Conservation (phyloP, 2,888 invertebrate species). For the Pachymerium ferrugineum region DNA sequence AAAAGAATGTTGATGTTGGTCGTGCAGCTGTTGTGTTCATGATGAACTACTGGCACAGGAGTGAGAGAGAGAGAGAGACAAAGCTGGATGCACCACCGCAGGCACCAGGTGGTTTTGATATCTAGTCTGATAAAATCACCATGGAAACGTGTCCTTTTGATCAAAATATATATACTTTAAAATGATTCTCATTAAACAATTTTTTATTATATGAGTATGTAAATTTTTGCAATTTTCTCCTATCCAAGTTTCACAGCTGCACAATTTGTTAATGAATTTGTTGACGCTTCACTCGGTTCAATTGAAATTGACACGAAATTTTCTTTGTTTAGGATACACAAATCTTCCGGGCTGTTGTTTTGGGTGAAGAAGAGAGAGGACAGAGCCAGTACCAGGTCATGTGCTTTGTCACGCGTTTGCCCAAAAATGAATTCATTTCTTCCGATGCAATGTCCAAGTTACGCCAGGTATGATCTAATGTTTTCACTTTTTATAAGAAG, state of each 20-base stretch:
- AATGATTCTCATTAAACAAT: too few species aligned
- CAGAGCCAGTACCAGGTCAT: slow-evolving; percentile 82
- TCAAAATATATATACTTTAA: too few species aligned
- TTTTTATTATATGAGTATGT: background rate
- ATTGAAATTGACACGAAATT: too few species aligned
- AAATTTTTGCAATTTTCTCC: background rate
- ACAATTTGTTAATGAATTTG: background rate
- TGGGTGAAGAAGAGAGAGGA: slow-evolving; percentile 88
- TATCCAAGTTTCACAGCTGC: background rate
- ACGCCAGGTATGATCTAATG: slow-evolving; percentile 63
- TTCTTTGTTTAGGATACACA: slow-evolving; percentile 97
- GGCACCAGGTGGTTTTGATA: background rate
- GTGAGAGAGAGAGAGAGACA: too few species aligned
- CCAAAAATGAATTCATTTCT: slow-evolving; percentile 81
- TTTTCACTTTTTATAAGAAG: background rate
- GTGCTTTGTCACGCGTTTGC: slow-evolving; percentile 84
- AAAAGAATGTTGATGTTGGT: too few species aligned
- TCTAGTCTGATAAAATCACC: background rate
- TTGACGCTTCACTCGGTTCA: background rate
- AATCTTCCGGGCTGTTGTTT: slow-evolving; percentile 77
- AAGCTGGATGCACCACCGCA: background rate
- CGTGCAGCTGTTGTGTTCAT: too few species aligned
- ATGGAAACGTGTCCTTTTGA: background rate
- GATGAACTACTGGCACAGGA: too few species aligned
- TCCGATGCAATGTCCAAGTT: slow-evolving; percentile 95